These are phyloP conservation scores for Papilio dardanus DNA, from an alignment of 1,140 invertebrate genomes.

Conservation along the genomic window DNA sequence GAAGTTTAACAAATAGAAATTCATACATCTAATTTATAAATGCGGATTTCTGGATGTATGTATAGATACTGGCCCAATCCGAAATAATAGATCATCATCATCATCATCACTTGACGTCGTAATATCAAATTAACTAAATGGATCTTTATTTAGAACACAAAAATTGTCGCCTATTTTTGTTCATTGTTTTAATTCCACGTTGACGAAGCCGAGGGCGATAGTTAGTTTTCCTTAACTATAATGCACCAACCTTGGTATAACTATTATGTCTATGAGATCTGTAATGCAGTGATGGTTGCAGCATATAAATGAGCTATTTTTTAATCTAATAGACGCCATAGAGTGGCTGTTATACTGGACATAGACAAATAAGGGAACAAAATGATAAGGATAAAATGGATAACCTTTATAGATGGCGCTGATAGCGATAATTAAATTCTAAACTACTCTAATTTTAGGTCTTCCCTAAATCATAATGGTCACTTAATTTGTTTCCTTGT, in stretches of 20 bases:
- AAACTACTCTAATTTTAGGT: slow-evolving; percentile 15
- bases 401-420: slow-evolving; percentile 19
- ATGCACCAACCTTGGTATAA: slow-evolving; percentile 8
- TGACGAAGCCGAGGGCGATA: neutral
- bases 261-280: neutral
- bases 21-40: too few relatives aligned
- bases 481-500: neutral
- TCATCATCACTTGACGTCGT: too few relatives aligned
- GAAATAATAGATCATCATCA: too few relatives aligned
- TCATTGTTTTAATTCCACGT: neutral
- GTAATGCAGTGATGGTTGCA: neutral
- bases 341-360: slow-evolving; percentile 8
- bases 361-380: neutral
- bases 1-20: too few relatives aligned
- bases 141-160: neutral
- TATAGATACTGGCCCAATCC: too few relatives aligned
- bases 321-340: slow-evolving; percentile 12
- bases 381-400: slow-evolving; percentile 17
- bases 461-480: neutral
- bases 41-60: neutral
- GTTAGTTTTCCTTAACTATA: neutral
- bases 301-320: slow-evolving; percentile 33
- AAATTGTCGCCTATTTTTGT: neutral
- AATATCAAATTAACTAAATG: too few relatives aligned
- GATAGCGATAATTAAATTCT: neutral